Evolutionary conservation across 2,888 invertebrate genomes (phyloP), one percentile per base, ranked within the genome.

Genomic region (Acleris sparsana): DNA sequence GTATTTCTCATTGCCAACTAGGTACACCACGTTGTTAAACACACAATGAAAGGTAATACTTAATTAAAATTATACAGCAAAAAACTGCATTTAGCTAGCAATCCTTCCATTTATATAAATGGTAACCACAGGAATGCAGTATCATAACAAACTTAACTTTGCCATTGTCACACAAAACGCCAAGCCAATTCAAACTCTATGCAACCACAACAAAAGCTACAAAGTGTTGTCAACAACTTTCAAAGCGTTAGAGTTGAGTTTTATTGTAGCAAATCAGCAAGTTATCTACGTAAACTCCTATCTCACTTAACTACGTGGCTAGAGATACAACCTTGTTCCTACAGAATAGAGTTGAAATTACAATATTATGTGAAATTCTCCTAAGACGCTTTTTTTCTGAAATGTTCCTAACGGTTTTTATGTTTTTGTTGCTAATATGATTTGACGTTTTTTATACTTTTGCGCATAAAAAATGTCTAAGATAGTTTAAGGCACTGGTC

Each of bases 381-480:
- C 1, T 39, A 13, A 39, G 11, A 13, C 39, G 3, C 5, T 39
- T 39, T 39, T 33, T 39, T 13, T 39, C 33, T 22, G 9, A 59
- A 60, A 52, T 44, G 52, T 39, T 39, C 51, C 48, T 66, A 66
- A 66, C 66, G 66, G 66, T 66, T 66, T 66, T 62, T 49, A 29
- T 49, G 13, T 33, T 59, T 58, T 59, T 59, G 49, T 33, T 3
- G 17, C 52, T 48, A 57, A 49, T 39, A 17, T 16, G 25, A 29
- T 62, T 39, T 57, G 66, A 39, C 22, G 46, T 61, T 61, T 61
- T 65, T 56, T 61, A 25, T 52, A 44, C 52, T 46, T 66, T 57
- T 57, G 56, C n/a, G 56, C 2, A 44, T 56, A 65, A 55, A 66
- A 60, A 60, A 60, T 60, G 61, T 66, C 61, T 61, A 52, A 22